Evolutionary conservation across 2,888 invertebrate species (phyloP).

Genomic region (Thymelicus sylvestris): DNA sequence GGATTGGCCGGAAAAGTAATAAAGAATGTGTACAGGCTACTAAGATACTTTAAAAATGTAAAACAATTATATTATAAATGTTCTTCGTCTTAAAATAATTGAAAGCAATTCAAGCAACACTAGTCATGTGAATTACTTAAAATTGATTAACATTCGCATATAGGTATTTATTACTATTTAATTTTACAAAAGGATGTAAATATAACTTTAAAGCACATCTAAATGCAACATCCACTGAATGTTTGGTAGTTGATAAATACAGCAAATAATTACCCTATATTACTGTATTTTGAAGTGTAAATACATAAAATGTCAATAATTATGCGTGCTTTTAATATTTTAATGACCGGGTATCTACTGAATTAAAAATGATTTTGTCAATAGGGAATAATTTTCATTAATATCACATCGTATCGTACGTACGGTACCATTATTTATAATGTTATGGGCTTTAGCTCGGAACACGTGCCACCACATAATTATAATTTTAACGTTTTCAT

Average conservation of each 20-base stretch:
- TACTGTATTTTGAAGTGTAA: conserved; percentile 1
- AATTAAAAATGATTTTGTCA: conserved; percentile 32
- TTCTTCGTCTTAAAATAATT: too few species aligned
- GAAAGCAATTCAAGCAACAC: too few species aligned
- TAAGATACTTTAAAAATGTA: too few species aligned
- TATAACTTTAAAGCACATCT: background rate
- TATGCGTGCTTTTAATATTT: conserved; percentile 18
- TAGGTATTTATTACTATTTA: too few species aligned
- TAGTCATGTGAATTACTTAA: too few species aligned
- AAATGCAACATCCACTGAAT: too few species aligned
- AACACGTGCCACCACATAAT: conserved; percentile 17
- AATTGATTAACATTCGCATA: too few species aligned
- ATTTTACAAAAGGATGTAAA: too few species aligned
- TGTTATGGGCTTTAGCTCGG: conserved; percentile 16
- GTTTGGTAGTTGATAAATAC: too few species aligned
- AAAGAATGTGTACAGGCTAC: too few species aligned
- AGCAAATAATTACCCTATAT: background rate
- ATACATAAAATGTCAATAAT: conserved; percentile 15
- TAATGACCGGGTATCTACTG: conserved; percentile 13
- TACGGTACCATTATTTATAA: conserved; percentile 22
- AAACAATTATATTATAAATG: too few species aligned
- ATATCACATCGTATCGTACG: conserved; percentile 12
- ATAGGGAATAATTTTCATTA: conserved; percentile 28
- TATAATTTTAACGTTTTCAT: conserved; percentile 19
- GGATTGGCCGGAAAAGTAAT: too few species aligned